Evolutionary conservation across 2,888 invertebrate genomes (phyloP), one percentile per base, ranked within the genome.

Genomic region (Cantharis rufa): DNA sequence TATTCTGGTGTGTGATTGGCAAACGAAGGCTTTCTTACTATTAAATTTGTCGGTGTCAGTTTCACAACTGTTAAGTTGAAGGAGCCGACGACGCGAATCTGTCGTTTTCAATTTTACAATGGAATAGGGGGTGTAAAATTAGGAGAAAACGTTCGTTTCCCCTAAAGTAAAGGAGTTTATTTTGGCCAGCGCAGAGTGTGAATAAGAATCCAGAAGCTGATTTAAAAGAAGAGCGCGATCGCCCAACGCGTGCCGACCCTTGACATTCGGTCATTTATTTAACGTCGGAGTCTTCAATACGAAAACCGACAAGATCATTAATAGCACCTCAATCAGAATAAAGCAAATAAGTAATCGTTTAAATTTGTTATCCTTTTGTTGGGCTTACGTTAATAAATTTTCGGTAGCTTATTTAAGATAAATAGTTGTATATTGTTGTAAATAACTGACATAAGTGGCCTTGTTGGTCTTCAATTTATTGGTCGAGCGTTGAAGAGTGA

Each of bases 241-340:
- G 81, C 80, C 81, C 78, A 80, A 81, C 84, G 84, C 86, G 84
- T 84, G 85, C 84, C 84, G 84, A 84, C 86, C 86, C 85, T 84
- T 84, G 86, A 86, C 86, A 85, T 84, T 81, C 82, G 83, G 82
- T 84, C 85, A 86, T 86, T 86, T 86, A 85, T 86, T 84, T 82
- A 80, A 78, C 82, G 82, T 82, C 82, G 82, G 83, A 84, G 83
- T 82, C 82, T 82, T 81, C 79, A 77, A 78, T 76, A 82, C 82
- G 79, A 80, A 81, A 77, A 77, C 76, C 81, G 78, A 80, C 82
- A 82, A 82, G 82, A 83, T 84, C 84, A 84, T 84, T 85, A 84
- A 83, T 84, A 83, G 83, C 79, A 81, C 82, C 83, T 84, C 85
- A 82, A 82, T 83, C 82, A 82, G 78, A 80, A 80, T 74, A 77